Conservation (phyloP, 2,888 invertebrate species). For the Hydroisotoma schaefferi region DNA sequence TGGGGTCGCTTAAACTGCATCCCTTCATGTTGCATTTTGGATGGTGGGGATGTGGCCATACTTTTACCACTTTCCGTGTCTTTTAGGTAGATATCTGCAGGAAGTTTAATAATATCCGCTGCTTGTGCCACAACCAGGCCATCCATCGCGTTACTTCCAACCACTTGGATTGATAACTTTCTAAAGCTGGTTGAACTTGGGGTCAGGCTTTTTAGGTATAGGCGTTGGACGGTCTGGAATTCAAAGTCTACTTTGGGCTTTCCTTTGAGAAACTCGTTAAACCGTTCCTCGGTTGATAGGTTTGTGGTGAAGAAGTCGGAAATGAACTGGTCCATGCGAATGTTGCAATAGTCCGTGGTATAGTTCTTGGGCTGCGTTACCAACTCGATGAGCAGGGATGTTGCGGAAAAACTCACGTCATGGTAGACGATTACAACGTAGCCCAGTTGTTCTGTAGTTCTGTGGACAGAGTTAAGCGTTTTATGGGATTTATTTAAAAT, state of each 20-base stretch:
- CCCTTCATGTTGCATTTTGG: neutral
- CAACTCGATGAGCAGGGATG: conserved; percentile 22
- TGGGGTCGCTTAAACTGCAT: neutral
- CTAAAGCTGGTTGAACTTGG: conserved; percentile 12
- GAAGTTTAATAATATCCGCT: neutral
- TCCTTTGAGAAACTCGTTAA: conserved; percentile 13
- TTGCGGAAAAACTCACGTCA: conserved; percentile 21
- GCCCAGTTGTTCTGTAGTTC: conserved; percentile 32
- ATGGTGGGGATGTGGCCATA: neutral
- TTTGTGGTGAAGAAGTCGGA: conserved; percentile 12
- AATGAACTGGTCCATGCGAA: conserved; percentile 29
- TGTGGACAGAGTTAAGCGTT: conserved; percentile 8
- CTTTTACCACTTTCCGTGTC: neutral
- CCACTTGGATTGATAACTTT: conserved; percentile 30
- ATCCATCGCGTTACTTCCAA: conserved; percentile 14
- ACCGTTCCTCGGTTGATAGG: conserved; percentile 3
- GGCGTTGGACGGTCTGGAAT: neutral
- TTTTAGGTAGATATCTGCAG: neutral
- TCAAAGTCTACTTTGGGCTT: conserved; percentile 14
- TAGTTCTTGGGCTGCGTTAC: conserved; percentile 33
- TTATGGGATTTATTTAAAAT: neutral
- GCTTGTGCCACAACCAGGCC: conserved; percentile 8
- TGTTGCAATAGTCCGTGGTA: conserved; percentile 32
- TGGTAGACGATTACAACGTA: conserved; percentile 27
- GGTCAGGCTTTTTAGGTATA: conserved; percentile 19